These are phyloP conservation scores for Megaceryle maxima DNA, from an alignment of 2,113 vertebrate genomes.

Conservation along the genomic window DNA sequence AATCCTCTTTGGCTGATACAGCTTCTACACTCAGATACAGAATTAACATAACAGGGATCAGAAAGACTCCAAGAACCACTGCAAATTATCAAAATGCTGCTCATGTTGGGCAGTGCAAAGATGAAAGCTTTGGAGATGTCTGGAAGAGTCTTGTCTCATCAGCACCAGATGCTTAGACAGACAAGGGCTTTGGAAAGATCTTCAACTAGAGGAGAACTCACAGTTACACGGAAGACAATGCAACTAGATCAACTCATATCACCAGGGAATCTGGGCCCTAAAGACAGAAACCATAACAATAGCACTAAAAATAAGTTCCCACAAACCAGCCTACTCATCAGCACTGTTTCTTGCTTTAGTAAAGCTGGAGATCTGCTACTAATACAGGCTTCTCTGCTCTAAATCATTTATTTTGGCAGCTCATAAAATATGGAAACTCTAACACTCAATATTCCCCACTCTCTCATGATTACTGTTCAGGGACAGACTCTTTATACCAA, in stretches of 20 bases:
- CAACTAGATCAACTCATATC: background rate
- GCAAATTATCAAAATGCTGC: background rate
- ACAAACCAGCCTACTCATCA: slow-evolving; percentile 37
- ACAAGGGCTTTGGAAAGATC: background rate
- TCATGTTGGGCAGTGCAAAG: background rate
- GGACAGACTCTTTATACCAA: slow-evolving; percentile 66
- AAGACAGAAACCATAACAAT: slow-evolving; percentile 24
- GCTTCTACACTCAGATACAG: slow-evolving; percentile 54
- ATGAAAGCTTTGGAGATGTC: background rate
- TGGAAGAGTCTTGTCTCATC: background rate
- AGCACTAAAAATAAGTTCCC: slow-evolving; percentile 51
- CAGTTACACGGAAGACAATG: background rate
- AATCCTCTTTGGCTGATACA: slow-evolving; percentile 63
- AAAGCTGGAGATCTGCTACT: slow-evolving; percentile 66
- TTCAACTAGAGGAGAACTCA: background rate
- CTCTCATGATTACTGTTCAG: slow-evolving; percentile 54
- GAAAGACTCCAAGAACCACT: background rate
- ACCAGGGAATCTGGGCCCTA: slow-evolving; percentile 37
- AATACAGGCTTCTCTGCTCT: slow-evolving; percentile 44
- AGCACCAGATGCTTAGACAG: background rate
- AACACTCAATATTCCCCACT: slow-evolving; percentile 68
- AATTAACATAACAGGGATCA: background rate
- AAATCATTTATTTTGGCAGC: slow-evolving; percentile 71
- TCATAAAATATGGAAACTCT: slow-evolving; percentile 69
- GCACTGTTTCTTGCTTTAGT: slow-evolving; percentile 31